Evolutionary conservation across 2,797 vertebrate species (phyloP).

Genomic region (Phataginus tricuspis): DNA sequence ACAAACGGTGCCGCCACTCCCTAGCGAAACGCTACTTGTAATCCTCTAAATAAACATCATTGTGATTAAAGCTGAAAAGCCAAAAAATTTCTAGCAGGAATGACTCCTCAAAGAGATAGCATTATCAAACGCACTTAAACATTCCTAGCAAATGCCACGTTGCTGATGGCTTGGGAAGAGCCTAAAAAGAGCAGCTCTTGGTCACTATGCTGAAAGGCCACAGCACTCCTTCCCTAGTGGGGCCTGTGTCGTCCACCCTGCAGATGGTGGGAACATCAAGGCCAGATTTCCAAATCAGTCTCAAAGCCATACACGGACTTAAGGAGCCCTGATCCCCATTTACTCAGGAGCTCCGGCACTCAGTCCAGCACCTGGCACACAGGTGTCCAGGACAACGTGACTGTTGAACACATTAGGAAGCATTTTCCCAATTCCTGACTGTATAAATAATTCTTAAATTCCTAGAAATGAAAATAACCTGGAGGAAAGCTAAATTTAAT

Average conservation of each 20-base stretch:
- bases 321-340: background rate
- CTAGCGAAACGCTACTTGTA: background rate
- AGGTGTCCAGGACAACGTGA: background rate
- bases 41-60: background rate
- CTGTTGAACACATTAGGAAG: background rate
- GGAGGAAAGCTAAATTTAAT: background rate
- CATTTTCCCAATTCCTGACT: background rate
- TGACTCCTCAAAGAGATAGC: background rate
- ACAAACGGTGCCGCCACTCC: background rate
- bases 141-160: background rate
- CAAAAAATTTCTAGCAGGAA: background rate
- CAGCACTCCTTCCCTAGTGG: background rate
- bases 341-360: background rate
- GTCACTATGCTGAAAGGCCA: background rate
- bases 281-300: conserved; percentile 3
- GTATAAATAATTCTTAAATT: conserved; percentile 35
- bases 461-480: background rate
- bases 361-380: background rate
- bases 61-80: background rate
- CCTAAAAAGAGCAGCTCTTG: background rate
- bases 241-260: background rate
- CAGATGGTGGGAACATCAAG: background rate
- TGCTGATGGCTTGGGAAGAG: background rate
- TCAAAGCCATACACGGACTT: background rate
- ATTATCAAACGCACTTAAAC: background rate